A percentile compares a stretch with the other conserved stretches of the same genome.
These are phyloP conservation scores for Raillietiella orientalis DNA, from an alignment of 2,888 invertebrate species.

Conservation along the genomic window DNA sequence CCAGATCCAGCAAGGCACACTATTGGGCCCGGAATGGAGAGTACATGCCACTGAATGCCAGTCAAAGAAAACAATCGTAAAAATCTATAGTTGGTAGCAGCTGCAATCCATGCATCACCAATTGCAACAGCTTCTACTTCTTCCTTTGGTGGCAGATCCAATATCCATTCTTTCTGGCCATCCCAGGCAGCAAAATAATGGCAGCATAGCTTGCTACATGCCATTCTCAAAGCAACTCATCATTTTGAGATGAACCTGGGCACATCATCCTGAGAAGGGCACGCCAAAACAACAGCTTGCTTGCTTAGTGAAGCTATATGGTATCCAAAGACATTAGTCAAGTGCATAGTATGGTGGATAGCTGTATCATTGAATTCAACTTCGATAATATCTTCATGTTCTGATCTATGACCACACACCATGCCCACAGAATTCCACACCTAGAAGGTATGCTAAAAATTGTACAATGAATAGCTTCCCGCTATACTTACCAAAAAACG, in stretches of 20 bases:
- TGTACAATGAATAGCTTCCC: neutral
- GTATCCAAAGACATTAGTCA: slow-evolving; percentile 54
- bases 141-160: slow-evolving; percentile 40
- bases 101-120: slow-evolving; percentile 37
- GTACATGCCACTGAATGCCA: slow-evolving; percentile 44
- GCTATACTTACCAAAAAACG: slow-evolving; percentile 28
- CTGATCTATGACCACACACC: slow-evolving; percentile 38
- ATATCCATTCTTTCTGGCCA: slow-evolving; percentile 51
- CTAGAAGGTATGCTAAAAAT: slow-evolving; percentile 11
- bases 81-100: slow-evolving; percentile 34
- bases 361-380: slow-evolving; percentile 80
- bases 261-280: slow-evolving; percentile 19
- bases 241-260: too few relatives aligned
- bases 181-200: slow-evolving; percentile 31
- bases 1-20: slow-evolving; percentile 28
- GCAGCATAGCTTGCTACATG: slow-evolving; percentile 32
- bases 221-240: neutral
- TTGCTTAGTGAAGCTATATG: slow-evolving; percentile 56
- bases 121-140: slow-evolving; percentile 31
- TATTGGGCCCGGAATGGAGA: slow-evolving; percentile 35
- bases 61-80: slow-evolving; percentile 50
- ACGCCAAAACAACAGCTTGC: slow-evolving; percentile 41
- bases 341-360: slow-evolving; percentile 57
- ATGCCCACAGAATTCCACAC: slow-evolving; percentile 85
- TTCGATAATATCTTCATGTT: slow-evolving; percentile 43